phyloP scores from a whole-genome alignment of 2,113 vertebrate genomes.

The Proterorhinus semilunaris region DNA sequence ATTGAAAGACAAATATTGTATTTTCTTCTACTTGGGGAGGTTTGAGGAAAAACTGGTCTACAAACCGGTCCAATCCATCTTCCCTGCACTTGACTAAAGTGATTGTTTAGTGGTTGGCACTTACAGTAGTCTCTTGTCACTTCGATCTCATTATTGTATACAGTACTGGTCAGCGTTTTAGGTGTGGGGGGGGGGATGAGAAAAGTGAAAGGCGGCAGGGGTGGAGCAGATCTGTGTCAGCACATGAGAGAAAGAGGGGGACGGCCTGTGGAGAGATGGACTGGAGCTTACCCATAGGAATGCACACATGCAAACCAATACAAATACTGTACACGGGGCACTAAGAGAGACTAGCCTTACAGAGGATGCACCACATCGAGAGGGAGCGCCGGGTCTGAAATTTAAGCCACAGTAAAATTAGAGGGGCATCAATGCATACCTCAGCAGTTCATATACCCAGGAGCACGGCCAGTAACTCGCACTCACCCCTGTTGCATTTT shows the following conservation, averaged over 20 bases:
- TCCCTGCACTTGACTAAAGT: neutral
- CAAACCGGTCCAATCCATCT: neutral
- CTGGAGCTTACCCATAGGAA: constrained; percentile 36
- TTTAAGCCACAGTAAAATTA: constrained; percentile 74
- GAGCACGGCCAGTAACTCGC: constrained; percentile 20
- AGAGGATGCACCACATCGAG: constrained; percentile 31
- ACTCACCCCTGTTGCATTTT: constrained; percentile 10
- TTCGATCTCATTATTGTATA: constrained; percentile 47
- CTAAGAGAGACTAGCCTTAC: constrained; percentile 32
- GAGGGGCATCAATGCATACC: constrained; percentile 59
- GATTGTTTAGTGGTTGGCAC: constrained; percentile 36
- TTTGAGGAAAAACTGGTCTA: neutral
- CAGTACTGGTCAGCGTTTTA: constrained; percentile 51
- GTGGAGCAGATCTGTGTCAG: constrained; percentile 59
- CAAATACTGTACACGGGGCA: constrained; percentile 8
- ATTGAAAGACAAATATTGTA: neutral
- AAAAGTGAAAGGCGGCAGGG: constrained; percentile 12
- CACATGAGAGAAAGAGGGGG: constrained; percentile 67
- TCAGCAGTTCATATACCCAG: constrained; percentile 64
- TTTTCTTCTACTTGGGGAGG: neutral
- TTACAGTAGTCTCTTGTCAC: constrained; percentile 31
- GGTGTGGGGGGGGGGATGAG: constrained; percentile 26
- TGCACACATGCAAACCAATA: constrained; percentile 17
- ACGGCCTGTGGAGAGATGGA: constrained; percentile 57
- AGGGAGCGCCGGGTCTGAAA: constrained; percentile 62